These are phyloP conservation scores for Ceratosolen solmsi DNA, from an alignment of 1,140 invertebrate species.

Conservation along the genomic window DNA sequence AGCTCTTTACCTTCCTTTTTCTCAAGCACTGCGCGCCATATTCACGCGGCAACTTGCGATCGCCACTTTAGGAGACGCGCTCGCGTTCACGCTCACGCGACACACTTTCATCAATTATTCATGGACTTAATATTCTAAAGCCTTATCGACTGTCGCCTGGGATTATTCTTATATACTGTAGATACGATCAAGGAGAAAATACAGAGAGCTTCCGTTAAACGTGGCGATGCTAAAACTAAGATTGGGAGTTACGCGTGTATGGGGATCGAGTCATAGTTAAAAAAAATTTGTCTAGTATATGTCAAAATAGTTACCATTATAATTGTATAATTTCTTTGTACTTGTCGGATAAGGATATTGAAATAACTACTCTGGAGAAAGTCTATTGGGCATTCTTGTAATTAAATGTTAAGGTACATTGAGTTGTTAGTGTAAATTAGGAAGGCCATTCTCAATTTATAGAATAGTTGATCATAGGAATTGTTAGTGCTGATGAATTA, in stretches of 20 bases:
- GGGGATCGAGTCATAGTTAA: too few species aligned
- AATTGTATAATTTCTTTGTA: too few species aligned
- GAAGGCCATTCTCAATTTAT: too few species aligned
- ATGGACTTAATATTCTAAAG: conserved; percentile 36
- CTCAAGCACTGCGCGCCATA: background rate
- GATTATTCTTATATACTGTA: conserved; percentile 1
- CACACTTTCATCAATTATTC: conserved; percentile 47
- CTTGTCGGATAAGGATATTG: too few species aligned
- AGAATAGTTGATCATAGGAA: too few species aligned
- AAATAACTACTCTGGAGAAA: too few species aligned
- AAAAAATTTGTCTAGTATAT: too few species aligned
- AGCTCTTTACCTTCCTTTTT: background rate
- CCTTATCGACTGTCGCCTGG: conserved; percentile 2
- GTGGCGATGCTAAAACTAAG: background rate
- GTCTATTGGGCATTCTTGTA: too few species aligned
- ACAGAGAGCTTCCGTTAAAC: background rate
- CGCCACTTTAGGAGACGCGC: conserved; percentile 6
- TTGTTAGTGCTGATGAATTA: too few species aligned
- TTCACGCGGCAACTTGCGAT: background rate
- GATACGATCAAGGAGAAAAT: background rate
- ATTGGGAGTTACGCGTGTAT: background rate
- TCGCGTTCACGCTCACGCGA: background rate
- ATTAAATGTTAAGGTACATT: too few species aligned
- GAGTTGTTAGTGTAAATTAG: too few species aligned
- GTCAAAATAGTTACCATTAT: too few species aligned